Conservation (phyloP, 2,797 vertebrate species). For the Manis crassicaudata region DNA sequence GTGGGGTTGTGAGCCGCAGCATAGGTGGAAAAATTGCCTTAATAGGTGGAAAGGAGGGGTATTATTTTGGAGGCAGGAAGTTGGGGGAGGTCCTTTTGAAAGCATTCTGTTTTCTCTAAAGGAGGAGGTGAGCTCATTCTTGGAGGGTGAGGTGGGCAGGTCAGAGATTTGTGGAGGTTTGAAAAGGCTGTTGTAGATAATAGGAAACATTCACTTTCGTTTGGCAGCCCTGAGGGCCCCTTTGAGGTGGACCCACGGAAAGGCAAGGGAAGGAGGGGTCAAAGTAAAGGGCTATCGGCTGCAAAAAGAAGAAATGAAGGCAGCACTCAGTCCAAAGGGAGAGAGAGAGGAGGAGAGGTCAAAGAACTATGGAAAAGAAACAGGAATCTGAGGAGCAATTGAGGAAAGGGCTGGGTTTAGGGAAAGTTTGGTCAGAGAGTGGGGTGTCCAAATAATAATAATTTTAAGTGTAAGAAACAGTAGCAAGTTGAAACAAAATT, state of each 20-base stretch:
- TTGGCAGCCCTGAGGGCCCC: not conserved
- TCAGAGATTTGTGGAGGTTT: conserved; percentile 43
- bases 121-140: conserved; percentile 64
- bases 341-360: not conserved
- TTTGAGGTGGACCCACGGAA: not conserved
- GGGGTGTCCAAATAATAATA: not conserved
- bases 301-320: not conserved
- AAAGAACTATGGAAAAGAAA: not conserved
- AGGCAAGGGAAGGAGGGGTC: not conserved
- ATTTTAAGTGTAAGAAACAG: conserved; percentile 2
- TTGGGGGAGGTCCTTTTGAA: conserved; percentile 41
- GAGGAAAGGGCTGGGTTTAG: not conserved
- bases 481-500: conserved; percentile 6
- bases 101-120: conserved; percentile 61
- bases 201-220: not conserved
- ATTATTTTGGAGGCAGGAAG: conserved; percentile 69
- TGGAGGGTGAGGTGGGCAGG: conserved; percentile 17
- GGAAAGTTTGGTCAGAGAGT: not conserved
- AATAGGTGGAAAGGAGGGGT: conserved; percentile 61
- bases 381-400: not conserved
- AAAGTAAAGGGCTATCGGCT: not conserved
- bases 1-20: not conserved
- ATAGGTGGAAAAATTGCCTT: conserved; percentile 67
- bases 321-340: not conserved
- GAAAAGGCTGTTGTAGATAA: not conserved